Conservation (phyloP, 1,140 invertebrate genomes). For the Bathynomus jamesi region DNA sequence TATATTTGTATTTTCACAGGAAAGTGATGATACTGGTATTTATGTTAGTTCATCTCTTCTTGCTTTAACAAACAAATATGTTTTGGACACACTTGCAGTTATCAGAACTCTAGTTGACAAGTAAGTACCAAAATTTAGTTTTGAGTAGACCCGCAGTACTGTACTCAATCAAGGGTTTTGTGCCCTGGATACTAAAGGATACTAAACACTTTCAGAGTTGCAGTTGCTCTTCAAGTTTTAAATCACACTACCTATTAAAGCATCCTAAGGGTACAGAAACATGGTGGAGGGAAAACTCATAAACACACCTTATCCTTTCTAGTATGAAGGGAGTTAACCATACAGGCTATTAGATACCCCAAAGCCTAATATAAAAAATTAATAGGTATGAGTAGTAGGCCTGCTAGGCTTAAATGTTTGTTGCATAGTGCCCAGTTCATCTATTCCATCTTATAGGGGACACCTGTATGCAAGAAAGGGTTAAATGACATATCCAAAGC, state of each 20-base stretch:
- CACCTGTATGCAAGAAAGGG: too few species aligned
- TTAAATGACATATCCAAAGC: too few species aligned
- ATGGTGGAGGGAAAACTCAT: background rate
- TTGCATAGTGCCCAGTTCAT: too few species aligned
- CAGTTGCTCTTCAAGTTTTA: background rate
- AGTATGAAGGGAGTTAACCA: too few species aligned
- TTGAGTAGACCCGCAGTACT: background rate
- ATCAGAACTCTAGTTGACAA: conserved; percentile 76
- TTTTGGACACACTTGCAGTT: conserved; percentile 67
- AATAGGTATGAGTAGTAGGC: too few species aligned
- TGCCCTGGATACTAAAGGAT: background rate
- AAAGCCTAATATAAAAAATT: too few species aligned
- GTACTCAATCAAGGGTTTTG: background rate
- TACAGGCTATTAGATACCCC: too few species aligned
- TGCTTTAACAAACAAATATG: conserved; percentile 51
- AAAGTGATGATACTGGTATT: conserved; percentile 22
- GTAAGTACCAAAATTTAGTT: conserved; percentile 48
- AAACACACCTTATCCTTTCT: background rate
- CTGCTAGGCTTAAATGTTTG: too few species aligned
- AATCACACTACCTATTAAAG: background rate
- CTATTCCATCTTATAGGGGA: too few species aligned
- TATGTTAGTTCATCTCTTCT: conserved; percentile 19
- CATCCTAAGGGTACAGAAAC: background rate
- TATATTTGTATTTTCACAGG: too few species aligned
- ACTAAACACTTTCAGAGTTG: background rate